These are phyloP conservation scores for Brachyptera putata DNA, from an alignment of 2,888 invertebrate genomes.

Conservation along the genomic window DNA sequence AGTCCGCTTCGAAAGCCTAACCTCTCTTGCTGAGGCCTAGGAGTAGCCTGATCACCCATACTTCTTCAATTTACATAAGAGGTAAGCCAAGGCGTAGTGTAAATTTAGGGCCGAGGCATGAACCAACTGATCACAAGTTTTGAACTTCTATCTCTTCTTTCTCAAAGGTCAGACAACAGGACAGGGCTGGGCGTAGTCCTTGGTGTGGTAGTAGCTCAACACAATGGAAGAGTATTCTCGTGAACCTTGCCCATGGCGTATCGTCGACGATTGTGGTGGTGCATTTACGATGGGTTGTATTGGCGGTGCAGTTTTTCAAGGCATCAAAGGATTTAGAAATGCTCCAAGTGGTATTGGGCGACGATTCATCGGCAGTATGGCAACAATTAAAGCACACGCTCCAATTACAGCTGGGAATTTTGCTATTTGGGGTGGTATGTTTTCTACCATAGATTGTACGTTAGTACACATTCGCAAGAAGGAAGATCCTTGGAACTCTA, in stretches of 20 bases:
- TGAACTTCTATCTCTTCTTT: too few species aligned
- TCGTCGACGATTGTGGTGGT: slow-evolving; percentile 99
- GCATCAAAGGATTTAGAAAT: slow-evolving; percentile 95
- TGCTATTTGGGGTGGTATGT: slow-evolving; percentile 98
- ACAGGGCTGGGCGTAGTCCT: too few species aligned
- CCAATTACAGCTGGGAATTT: slow-evolving; percentile 95
- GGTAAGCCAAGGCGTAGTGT: too few species aligned
- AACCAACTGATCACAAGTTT: too few species aligned
- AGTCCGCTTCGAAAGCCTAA: too few species aligned
- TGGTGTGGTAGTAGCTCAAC: too few species aligned
- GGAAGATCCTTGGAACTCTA: slow-evolving; percentile 97
- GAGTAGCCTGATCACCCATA: too few species aligned
- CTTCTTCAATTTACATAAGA: too few species aligned
- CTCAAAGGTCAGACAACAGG: too few species aligned
- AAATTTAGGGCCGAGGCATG: too few species aligned
- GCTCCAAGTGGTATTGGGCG: slow-evolving; percentile 81
- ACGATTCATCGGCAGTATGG: slow-evolving; percentile 68
- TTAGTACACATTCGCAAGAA: slow-evolving; percentile 88
- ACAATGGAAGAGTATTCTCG: slow-evolving; percentile 97
- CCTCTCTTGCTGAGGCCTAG: too few species aligned
- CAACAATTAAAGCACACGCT: slow-evolving; percentile 53
- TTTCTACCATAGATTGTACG: slow-evolving; percentile 95
- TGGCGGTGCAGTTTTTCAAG: slow-evolving; percentile 97
- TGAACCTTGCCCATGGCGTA: slow-evolving; percentile 98
- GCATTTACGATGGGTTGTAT: slow-evolving; percentile 99